Conservation (phyloP, 2,797 vertebrate species). For the Syngnathus rostellatus region DNA sequence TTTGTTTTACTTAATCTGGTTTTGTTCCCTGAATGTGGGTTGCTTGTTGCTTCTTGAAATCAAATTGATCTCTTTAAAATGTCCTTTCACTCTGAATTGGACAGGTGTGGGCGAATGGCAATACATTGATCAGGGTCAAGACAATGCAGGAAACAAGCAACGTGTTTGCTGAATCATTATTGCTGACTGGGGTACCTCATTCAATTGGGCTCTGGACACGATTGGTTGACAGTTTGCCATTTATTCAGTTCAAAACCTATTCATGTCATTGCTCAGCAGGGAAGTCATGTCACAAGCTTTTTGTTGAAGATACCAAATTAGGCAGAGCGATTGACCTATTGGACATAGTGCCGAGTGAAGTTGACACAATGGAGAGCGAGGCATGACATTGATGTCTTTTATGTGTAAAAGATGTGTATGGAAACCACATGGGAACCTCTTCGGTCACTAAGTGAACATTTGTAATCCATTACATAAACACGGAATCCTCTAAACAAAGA, state of each 20-base stretch:
- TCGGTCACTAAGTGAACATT: constrained; percentile 1
- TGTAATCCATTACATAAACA: constrained; percentile 9
- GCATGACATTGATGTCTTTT: neutral
- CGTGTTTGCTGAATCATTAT: constrained; percentile 28
- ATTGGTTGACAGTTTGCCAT: constrained; percentile 20
- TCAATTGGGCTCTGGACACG: constrained; percentile 12
- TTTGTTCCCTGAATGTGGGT: neutral
- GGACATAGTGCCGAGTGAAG: constrained; percentile 12
- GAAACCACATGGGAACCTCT: constrained; percentile 2
- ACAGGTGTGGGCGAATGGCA: constrained; percentile 6
- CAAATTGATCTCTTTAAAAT: constrained; percentile 1
- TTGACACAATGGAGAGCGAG: neutral
- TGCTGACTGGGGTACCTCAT: constrained; percentile 24
- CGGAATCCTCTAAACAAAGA: constrained; percentile 9
- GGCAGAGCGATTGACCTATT: constrained; percentile 16
- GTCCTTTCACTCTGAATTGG: neutral
- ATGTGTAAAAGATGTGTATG: constrained; percentile 6
- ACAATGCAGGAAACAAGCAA: constrained; percentile 17
- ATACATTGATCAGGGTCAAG: constrained; percentile 7
- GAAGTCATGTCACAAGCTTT: constrained; percentile 11
- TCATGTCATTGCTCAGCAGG: constrained; percentile 18
- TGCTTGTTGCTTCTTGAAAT: neutral
- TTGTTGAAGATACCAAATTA: neutral
- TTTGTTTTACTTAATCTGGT: no score
- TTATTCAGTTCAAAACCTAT: constrained; percentile 16